Evolutionary conservation across 1,140 invertebrate genomes (phyloP), one percentile per base, ranked within the genome.

Genomic region (Cheumatopsyche charites): DNA sequence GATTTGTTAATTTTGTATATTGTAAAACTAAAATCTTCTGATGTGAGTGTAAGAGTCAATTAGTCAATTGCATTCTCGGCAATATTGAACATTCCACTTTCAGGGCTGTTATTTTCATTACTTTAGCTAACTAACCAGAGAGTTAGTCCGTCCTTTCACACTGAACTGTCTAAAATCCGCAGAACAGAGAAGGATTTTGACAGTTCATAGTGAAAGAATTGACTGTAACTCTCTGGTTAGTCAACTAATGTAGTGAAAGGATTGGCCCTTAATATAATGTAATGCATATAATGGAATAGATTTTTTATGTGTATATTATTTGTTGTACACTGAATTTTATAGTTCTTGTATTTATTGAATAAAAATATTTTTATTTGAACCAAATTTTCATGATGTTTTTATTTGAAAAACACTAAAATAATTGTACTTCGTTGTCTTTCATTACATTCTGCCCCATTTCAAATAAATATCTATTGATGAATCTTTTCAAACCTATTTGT

Each of bases 261-360:
- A n/a, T n/a, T n/a, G n/a, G n/a, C n/a, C n/a, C n/a, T 52, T 52
- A 62, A 21, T 62, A 62, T 62, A n/a, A 58, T 58, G 11, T 5
- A 58, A 58, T 21, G 3, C 6, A 58, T 58, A 58, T n/a, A 58
- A 58, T 58, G n/a, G n/a, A 62, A 26, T 43, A 65, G 26, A 19
- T 67, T 25, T 19, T 67, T 67, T 36, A 49, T 49, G n/a, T 67
- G 17, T 68, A 52, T 49, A 68, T 15, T 68, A 23, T 55, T 63
- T 68, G 66, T 68, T 68, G 47, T 68, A 68, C 29, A 65, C 29
- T 65, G 29, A 66, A 68, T 68, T 68, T 68, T 66, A 66, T 36
- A 47, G 19, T 12, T 36, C 23, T 68, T 55, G 66, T 68, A 68
- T 68, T 68, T 68, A 68, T 68, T 21, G 55, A 68, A 68, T 68